Base-by-base conservation (phyloP, 37 sponge, comb jelly and placozoan genomes). In the Halichondria panicea region DNA sequence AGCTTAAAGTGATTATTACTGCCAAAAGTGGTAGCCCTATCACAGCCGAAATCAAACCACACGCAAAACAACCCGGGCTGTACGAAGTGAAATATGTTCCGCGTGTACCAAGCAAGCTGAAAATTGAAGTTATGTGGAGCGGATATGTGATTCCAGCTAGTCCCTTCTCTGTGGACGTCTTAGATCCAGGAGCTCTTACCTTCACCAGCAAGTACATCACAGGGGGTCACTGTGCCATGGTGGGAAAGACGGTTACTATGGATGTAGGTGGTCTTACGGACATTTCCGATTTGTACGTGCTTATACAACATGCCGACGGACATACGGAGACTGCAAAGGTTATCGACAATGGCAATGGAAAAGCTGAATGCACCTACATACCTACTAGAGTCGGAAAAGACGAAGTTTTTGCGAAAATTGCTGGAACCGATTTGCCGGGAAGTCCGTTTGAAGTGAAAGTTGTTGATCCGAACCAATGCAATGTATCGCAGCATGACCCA, bases 391-490 rank as follows among this genome's bases (percentile, higher is more conserved):
- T 79, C 4, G 89, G 88, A 0, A 45, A 32, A 27, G 88, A 93
- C 15, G 67, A 69, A 13, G 74, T 93, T 3, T 54, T 76, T 42
- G 89, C 85, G 46, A 79, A 77, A 45, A 73, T 88, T 8, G 85
- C 72, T 30, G 89, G 82, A 4, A 52, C 58, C 25, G 55, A 67
- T 24, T 41, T 88, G 1, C 93, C 85, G 11, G 85, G 84, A 12
- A 93, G 93, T 33, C 93, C 93, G 7, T 93, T 84, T 54, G 50
- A 73, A 36, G 74, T 88, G 2, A 75, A 68, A 24, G 85, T 88
- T 5, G 81, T 93, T 28, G 93, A 93, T 63, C 89, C 93, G 34
- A 76, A 41, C 50, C 85, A 85, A 60, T 85, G 85, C 58, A 84
- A 86, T 68, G 85, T 93, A 13, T 67, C 76, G 24, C 43, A 62